Evolutionary conservation across 1,140 invertebrate species (phyloP), one percentile per base, ranked within the genome.

Genomic region (Anastatus disparis): DNA sequence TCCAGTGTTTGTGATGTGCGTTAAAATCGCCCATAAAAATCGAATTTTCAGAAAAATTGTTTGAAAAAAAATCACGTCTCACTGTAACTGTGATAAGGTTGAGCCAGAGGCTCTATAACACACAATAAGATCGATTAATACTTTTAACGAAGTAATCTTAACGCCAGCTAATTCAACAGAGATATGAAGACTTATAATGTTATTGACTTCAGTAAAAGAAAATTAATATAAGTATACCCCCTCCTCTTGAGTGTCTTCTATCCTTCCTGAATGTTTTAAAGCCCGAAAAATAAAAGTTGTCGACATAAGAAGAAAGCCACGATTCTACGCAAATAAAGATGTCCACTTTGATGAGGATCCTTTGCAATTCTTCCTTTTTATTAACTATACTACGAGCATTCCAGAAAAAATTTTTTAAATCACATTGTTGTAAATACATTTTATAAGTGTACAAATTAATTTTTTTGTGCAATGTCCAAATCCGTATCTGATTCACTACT

Each of bases 31-130:
- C n/a, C n/a, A n/a, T 46, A 4, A 26, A n/a, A n/a, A n/a, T n/a
- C n/a, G n/a, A n/a, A n/a, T n/a, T 63, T 20, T 48, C 9, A 2
- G 1, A 12, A 26, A 62, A 74, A 24, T 74, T 74, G 67, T 56
- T 56, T 2, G 15, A n/a, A 8, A n/a, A n/a, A n/a, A n/a, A n/a
- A n/a, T n/a, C n/a, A n/a, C n/a, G n/a, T n/a, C n/a, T n/a, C n/a
- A n/a, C 13, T 58, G 24, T 65, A 2, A 6, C 12, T 50, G 20
- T 0, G 38, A 26, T 15, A 42, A 20, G 7, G 12, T 27, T 3
- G n/a, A 3, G 13, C 55, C 58, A 31, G 67, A 42, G 20, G 56
- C 13, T 40, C 72, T 59, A 27, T 74, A 70, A 29, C 35, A 67
- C 0, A 29, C 40, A 27, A 62, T 48, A 15, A 70, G 1, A 20